These are phyloP conservation scores for Scartelaos histophorus DNA, from an alignment of 2,113 vertebrate species.

Conservation along the genomic window DNA sequence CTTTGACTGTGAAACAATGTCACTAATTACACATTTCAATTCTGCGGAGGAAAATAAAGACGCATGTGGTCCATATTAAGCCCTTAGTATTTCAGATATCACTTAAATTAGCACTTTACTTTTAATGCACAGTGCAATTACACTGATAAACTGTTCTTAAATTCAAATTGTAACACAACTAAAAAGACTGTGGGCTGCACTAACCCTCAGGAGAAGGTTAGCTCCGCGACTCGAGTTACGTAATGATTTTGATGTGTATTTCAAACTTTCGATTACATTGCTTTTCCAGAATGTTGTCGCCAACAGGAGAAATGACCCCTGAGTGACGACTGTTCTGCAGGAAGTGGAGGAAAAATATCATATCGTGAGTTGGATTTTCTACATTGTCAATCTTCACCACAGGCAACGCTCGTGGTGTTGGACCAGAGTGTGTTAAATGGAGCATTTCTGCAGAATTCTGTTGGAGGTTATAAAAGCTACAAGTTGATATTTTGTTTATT, in stretches of 20 bases:
- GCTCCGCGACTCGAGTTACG: slow-evolving; percentile 41
- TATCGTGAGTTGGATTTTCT: slow-evolving; percentile 48
- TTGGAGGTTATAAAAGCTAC: slow-evolving; percentile 36
- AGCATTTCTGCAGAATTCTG: slow-evolving; percentile 17
- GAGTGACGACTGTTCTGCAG: slow-evolving; percentile 49
- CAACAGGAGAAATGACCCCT: slow-evolving; percentile 36
- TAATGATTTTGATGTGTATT: slow-evolving; percentile 52
- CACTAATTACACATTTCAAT: slow-evolving; percentile 62
- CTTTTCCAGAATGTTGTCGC: slow-evolving; percentile 59
- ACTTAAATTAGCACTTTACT: slow-evolving; percentile 5
- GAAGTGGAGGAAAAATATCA: slow-evolving; percentile 45
- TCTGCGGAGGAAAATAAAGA: slow-evolving; percentile 61
- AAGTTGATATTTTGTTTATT: slow-evolving; percentile 50
- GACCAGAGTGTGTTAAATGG: slow-evolving; percentile 46
- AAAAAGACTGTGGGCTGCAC: not conserved
- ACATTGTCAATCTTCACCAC: slow-evolving; percentile 43
- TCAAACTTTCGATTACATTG: slow-evolving; percentile 56
- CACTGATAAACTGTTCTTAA: not conserved
- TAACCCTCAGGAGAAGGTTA: not conserved
- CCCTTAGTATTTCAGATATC: not conserved
- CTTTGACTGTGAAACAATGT: slow-evolving; percentile 42
- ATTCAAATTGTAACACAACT: not conserved
- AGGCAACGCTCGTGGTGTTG: slow-evolving; percentile 50
- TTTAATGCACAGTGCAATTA: not conserved
- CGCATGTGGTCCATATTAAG: not conserved